A percentile compares a stretch with the other conserved stretches of the same genome.
Evolutionary conservation across 2,797 vertebrate genomes (phyloP).

Genomic region (Lepilemur ruficaudatus): DNA sequence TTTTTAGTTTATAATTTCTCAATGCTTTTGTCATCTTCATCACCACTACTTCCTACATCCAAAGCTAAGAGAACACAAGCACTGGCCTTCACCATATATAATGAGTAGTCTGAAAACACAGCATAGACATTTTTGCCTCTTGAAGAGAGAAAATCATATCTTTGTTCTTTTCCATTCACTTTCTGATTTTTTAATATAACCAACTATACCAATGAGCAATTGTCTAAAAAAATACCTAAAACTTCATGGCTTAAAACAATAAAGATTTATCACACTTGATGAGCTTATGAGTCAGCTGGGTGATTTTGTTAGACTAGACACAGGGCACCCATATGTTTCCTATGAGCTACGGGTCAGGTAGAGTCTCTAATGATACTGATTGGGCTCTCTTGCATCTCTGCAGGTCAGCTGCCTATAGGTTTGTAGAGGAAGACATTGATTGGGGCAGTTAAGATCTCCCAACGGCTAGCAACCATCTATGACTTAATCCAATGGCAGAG

Average conservation of each 20-base stretch:
- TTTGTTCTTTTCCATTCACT: not conserved
- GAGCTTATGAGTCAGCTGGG: not conserved
- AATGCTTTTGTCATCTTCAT: not conserved
- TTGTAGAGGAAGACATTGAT: not conserved
- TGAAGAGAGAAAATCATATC: not conserved
- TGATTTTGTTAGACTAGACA: not conserved
- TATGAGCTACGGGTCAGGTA: not conserved
- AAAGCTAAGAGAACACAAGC: not conserved
- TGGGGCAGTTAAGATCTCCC: not conserved
- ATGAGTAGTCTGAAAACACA: not conserved
- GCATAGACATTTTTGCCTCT: not conserved
- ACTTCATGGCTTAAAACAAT: not conserved
- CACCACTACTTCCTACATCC: not conserved
- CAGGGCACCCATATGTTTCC: not conserved
- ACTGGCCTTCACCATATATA: not conserved
- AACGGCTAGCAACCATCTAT: not conserved
- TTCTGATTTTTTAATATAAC: slow-evolving; percentile 12
- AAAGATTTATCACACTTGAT: not conserved
- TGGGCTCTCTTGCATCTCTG: not conserved
- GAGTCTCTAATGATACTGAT: not conserved
- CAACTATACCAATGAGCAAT: not conserved
- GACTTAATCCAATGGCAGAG: not conserved
- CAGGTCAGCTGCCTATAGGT: not conserved
- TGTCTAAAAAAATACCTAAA: not conserved
- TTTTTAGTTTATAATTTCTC: slow-evolving; percentile 41